Conservation (phyloP, 1,140 invertebrate species). For the Drosophila santomea region DNA sequence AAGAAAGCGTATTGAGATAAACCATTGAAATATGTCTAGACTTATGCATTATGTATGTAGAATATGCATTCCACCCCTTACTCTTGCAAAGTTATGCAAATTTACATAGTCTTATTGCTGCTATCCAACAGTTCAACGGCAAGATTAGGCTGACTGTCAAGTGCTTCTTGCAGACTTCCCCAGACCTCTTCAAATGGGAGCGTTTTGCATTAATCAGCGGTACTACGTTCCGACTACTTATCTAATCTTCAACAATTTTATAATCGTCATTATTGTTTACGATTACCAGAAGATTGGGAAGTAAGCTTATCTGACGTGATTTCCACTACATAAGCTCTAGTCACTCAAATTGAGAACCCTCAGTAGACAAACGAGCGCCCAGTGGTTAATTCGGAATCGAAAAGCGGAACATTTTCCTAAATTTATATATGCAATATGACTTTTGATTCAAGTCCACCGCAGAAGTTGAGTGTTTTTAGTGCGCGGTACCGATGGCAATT, state of each 20-base stretch:
- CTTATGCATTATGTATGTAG: background rate
- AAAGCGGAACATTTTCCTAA: conserved; percentile 9
- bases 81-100: conserved; percentile 6
- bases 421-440: conserved; percentile 45
- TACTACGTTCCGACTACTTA: conserved; percentile 15
- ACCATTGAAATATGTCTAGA: background rate
- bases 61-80: background rate
- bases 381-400: conserved; percentile 7
- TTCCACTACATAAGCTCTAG: conserved; percentile 59
- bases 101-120: conserved; percentile 6
- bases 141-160: conserved; percentile 9
- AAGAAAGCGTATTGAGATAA: background rate
- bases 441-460: conserved; percentile 6
- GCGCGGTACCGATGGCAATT: conserved; percentile 66
- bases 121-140: background rate
- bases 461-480: conserved; percentile 60
- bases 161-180: conserved; percentile 1
- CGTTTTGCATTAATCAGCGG: conserved; percentile 25
- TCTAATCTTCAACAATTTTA: conserved; percentile 49
- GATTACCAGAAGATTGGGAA: conserved; percentile 24
- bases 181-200: conserved; percentile 1
- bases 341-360: conserved; percentile 19
- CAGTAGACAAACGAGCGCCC: conserved; percentile 46
- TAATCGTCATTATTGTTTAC: conserved; percentile 32
- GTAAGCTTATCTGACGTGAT: conserved; percentile 42